These are phyloP conservation scores for Parus major DNA, from an alignment of 2,113 vertebrate genomes.

Conservation along the genomic window DNA sequence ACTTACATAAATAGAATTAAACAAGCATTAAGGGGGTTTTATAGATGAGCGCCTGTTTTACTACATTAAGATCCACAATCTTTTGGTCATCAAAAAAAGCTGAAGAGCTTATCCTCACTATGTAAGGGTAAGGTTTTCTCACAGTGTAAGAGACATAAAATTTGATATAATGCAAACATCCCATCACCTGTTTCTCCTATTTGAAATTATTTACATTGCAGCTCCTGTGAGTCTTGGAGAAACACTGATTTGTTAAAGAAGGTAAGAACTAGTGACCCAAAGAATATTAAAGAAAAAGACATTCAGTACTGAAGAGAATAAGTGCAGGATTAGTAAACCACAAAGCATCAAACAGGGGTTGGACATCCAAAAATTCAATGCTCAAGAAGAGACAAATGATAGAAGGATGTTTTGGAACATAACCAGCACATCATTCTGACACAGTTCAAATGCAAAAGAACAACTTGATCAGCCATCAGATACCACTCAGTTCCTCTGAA, in stretches of 20 bases:
- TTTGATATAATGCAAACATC: neutral
- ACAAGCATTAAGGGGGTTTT: neutral
- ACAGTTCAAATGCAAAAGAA: neutral
- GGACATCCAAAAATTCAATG: neutral
- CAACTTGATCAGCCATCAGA: neutral
- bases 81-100: neutral
- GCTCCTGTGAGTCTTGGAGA: neutral
- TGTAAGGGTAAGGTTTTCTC: neutral
- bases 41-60: neutral
- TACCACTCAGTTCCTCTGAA: neutral
- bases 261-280: neutral
- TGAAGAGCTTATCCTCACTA: neutral
- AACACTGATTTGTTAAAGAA: neutral
- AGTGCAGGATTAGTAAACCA: neutral
- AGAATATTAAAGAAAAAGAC: neutral
- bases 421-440: neutral
- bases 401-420: neutral
- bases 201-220: neutral
- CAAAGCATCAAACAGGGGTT: neutral
- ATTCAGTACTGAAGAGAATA: neutral
- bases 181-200: neutral
- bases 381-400: neutral
- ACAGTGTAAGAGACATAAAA: neutral
- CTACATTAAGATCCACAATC: neutral
- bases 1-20: neutral